Percentiles rank a stretch among this genome's conserved stretches.
phyloP scores from a whole-genome alignment of 2,113 vertebrate species.

The Gymnogyps californianus region DNA sequence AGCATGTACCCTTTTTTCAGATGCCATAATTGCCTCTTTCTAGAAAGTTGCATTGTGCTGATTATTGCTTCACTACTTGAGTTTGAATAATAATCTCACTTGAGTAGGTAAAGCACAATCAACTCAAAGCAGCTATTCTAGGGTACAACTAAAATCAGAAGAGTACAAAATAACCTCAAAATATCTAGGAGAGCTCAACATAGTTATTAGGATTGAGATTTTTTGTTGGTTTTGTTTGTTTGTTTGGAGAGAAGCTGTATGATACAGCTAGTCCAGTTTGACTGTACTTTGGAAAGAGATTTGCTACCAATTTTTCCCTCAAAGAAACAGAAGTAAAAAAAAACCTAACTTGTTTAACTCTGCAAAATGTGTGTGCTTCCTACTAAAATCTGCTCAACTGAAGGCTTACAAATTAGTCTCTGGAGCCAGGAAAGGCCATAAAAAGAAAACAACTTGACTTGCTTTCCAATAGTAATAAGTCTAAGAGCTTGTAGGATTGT shows the following conservation, averaged over 20 bases:
- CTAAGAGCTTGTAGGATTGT: background rate
- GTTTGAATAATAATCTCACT: background rate
- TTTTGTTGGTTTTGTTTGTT: background rate
- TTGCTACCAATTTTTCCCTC: background rate
- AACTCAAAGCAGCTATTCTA: background rate
- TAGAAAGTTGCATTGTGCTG: background rate
- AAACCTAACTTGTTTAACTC: background rate
- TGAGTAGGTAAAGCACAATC: background rate
- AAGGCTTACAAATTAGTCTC: conserved; percentile 4
- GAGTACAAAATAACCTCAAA: background rate
- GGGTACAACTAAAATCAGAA: background rate
- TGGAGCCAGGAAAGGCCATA: background rate
- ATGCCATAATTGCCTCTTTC: background rate
- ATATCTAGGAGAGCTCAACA: background rate
- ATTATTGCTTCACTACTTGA: background rate
- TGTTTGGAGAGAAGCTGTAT: background rate
- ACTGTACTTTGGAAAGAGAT: background rate
- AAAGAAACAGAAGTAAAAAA: background rate
- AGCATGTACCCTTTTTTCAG: background rate
- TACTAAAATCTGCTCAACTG: background rate
- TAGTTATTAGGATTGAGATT: background rate
- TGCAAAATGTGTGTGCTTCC: background rate
- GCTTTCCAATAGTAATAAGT: background rate
- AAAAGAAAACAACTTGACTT: background rate
- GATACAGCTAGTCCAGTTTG: background rate